Evolutionary conservation across 2,797 vertebrate species (phyloP).

Genomic region (Macropus fuliginosus): DNA sequence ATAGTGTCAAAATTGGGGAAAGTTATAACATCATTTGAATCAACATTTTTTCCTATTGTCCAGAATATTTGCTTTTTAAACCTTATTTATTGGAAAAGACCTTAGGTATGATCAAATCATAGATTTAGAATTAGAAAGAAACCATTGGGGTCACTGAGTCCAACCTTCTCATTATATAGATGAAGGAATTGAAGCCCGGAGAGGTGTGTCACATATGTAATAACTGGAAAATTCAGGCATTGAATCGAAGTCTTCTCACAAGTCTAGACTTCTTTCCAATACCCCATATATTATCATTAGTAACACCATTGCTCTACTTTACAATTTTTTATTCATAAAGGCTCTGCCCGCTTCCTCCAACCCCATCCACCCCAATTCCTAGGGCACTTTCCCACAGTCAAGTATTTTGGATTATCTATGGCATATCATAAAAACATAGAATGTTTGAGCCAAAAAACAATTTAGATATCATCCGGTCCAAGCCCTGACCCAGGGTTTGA

Average conservation of each 20-base stretch:
- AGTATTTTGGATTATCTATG: not conserved
- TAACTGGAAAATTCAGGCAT: not conserved
- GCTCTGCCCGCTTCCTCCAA: not conserved
- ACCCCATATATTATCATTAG: not conserved
- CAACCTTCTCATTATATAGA: not conserved
- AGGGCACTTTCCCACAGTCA: not conserved
- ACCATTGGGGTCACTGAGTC: not conserved
- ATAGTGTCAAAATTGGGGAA: not conserved
- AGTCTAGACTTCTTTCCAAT: not conserved
- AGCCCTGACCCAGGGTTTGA: not conserved
- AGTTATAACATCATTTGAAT: not conserved
- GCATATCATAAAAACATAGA: not conserved
- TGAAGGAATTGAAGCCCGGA: not conserved
- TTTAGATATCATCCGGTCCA: not conserved
- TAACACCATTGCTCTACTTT: not conserved
- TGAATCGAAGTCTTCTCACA: not conserved
- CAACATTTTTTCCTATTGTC: not conserved
- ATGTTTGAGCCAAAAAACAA: not conserved
- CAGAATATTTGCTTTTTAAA: not conserved
- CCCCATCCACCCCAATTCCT: not conserved
- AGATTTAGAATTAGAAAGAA: not conserved
- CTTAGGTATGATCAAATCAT: not conserved
- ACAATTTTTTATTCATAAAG: not conserved
- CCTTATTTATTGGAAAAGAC: not conserved
- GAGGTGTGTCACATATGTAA: not conserved